Percentiles rank a stretch among this genome's conserved stretches.
Evolutionary conservation across 2,113 vertebrate species (phyloP).

Genomic region (Oryzias celebensis): DNA sequence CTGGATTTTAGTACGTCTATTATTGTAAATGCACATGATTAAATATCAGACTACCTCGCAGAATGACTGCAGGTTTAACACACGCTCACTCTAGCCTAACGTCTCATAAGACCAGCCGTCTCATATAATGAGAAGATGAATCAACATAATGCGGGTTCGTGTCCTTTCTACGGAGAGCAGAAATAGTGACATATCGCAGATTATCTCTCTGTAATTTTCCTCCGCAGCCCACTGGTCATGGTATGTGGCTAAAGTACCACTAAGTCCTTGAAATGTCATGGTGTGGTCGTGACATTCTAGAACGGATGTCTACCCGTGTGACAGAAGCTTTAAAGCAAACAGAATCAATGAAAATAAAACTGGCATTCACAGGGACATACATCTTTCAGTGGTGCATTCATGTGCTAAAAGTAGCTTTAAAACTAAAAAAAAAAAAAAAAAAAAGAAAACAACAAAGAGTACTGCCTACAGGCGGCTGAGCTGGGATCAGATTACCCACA

Average conservation of each 20-base stretch:
- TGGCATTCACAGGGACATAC: neutral
- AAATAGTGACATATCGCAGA: conserved; percentile 27
- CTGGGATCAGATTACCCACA: conserved; percentile 21
- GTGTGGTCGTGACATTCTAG: conserved; percentile 16
- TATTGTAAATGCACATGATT: conserved; percentile 39
- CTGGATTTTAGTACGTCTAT: conserved; percentile 18
- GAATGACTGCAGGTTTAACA: conserved; percentile 17
- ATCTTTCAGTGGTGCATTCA: neutral
- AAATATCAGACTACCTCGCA: conserved; percentile 13
- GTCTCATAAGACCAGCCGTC: neutral
- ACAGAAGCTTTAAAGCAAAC: conserved; percentile 14
- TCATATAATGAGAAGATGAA: conserved; percentile 19
- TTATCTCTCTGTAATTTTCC: conserved; percentile 34
- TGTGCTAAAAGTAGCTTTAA: too few species aligned
- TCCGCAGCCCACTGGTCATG: conserved; percentile 18
- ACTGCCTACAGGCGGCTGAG: conserved; percentile 3
- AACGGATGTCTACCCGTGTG: neutral
- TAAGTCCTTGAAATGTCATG: conserved; percentile 46
- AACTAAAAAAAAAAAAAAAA: neutral
- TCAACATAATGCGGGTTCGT: neutral
- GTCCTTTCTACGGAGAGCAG: conserved; percentile 12
- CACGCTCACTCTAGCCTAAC: neutral
- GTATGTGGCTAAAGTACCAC: conserved; percentile 22
- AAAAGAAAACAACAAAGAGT: conserved; percentile 2
- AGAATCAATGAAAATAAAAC: conserved; percentile 19